Evolutionary conservation across 2,797 vertebrate genomes (phyloP).

Genomic region (Sylvia borin): DNA sequence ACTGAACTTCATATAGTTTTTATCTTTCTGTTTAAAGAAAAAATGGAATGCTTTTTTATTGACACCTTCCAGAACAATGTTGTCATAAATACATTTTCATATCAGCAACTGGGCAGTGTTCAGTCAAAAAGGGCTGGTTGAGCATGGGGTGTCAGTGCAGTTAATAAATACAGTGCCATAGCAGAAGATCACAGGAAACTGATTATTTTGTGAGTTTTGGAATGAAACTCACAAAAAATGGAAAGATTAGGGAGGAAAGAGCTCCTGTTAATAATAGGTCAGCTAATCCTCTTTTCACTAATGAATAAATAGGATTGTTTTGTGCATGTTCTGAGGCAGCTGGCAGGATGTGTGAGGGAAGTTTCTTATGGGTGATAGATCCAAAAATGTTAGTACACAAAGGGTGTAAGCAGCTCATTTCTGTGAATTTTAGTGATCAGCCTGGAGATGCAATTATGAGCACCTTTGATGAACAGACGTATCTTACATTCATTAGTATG

Average conservation of each 20-base stretch:
- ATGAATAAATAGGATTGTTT: neutral
- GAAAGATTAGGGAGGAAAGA: neutral
- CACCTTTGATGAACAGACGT: neutral
- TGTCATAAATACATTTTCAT: neutral
- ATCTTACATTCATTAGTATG: neutral
- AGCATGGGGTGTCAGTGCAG: neutral
- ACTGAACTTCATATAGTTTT: neutral
- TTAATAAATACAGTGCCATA: neutral
- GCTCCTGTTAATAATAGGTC: neutral
- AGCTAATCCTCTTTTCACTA: neutral
- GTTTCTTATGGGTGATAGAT: accelerated
- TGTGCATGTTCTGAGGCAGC: neutral
- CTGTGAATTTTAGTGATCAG: neutral
- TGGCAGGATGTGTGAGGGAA: neutral
- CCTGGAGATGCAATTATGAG: neutral
- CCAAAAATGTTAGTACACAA: neutral
- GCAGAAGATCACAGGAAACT: neutral
- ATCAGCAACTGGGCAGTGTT: neutral
- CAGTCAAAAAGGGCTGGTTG: neutral
- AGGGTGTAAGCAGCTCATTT: neutral
- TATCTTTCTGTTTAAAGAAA: neutral
- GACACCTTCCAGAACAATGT: neutral
- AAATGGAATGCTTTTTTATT: accelerated
- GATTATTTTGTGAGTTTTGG: neutral
- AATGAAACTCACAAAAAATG: neutral